These are phyloP conservation scores for Lytechinus pictus DNA, from an alignment of 35 echinoderm and acorn worm genomes.

Conservation along the genomic window DNA sequence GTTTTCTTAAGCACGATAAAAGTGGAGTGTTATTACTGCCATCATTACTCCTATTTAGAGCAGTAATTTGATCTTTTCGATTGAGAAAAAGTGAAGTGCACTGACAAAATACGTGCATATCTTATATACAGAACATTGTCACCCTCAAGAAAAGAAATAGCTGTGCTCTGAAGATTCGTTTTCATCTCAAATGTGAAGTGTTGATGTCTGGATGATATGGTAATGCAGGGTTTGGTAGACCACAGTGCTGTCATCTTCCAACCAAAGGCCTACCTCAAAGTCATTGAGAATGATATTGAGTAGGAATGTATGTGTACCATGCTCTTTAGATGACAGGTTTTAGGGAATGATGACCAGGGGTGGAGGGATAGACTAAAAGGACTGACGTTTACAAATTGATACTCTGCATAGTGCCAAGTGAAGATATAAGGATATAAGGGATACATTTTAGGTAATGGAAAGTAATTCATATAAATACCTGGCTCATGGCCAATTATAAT, in stretches of 20 bases:
- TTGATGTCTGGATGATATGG: conserved; percentile 11
- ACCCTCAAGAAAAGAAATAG: background rate
- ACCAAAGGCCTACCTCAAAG: background rate
- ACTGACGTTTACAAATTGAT: background rate
- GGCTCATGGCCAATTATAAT: background rate
- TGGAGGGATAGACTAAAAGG: background rate
- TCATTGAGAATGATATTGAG: conserved; percentile 3
- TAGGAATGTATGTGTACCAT: background rate
- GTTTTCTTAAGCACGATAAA: too few species aligned
- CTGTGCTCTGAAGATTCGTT: background rate
- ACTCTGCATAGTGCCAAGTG: background rate
- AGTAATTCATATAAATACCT: background rate
- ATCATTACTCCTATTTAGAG: too few species aligned
- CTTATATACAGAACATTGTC: too few species aligned
- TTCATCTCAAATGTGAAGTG: background rate
- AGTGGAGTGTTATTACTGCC: too few species aligned
- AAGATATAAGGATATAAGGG: background rate
- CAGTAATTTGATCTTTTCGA: too few species aligned
- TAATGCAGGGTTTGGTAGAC: conserved; percentile 4
- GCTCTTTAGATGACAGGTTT: background rate
- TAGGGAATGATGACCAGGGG: background rate
- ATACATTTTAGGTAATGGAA: background rate
- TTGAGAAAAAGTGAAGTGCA: too few species aligned
- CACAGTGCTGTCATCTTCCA: background rate
- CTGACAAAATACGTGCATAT: too few species aligned